Base-by-base conservation (phyloP, 2,797 vertebrate species). In the Brotula barbata region DNA sequence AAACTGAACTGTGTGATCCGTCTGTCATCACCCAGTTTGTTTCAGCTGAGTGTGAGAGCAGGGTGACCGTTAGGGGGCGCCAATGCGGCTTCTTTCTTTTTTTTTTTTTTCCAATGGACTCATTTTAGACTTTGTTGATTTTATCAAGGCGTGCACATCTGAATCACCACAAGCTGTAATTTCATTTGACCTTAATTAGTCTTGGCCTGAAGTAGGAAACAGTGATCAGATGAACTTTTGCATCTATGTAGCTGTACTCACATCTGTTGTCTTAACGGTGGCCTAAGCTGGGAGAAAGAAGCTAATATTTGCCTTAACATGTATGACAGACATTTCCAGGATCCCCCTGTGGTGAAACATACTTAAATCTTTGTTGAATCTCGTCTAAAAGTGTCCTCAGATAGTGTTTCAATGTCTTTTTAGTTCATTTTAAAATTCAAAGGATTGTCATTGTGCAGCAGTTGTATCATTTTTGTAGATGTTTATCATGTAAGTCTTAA, bases 251-350 rank as follows among this genome's bases (percentile, higher is more conserved):
- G 71, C 71, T 67, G 43, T 56, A 39, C 40, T 78, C 64, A 70
- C 57, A 67, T 68, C 57, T 68, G 19, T 73, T 77, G 73, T 87
- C 82, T 83, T 83, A 77, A 81, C 25, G 10, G 21, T 75, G 67
- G 68, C 58, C 71, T 60, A 31, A 66, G 61, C 49, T 50, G 42
- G 52, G 52, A 77, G 52, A 76, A 77, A 55, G 66, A 79, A 82
- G 71, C 61, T 71, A 55, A 57, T 67, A 64, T 80, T 66, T 85
- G 75, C 87, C 84, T 87, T 84, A 79, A 85, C 44, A 21, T 72
- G 51, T 69, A 57, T 46, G 43, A 70, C 65, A 68, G 43, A 84
- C 66, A 81, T 86, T 83, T 85, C 69, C 57, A 64, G 34, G 8
- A 58, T 59, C 36, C 37, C 40, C 41, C 47, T 56, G 50, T 57